A percentile compares a stretch with the other conserved stretches of the same genome.
Evolutionary conservation across 2,113 vertebrate species (phyloP).

Genomic region (Leptocoma aspasia): DNA sequence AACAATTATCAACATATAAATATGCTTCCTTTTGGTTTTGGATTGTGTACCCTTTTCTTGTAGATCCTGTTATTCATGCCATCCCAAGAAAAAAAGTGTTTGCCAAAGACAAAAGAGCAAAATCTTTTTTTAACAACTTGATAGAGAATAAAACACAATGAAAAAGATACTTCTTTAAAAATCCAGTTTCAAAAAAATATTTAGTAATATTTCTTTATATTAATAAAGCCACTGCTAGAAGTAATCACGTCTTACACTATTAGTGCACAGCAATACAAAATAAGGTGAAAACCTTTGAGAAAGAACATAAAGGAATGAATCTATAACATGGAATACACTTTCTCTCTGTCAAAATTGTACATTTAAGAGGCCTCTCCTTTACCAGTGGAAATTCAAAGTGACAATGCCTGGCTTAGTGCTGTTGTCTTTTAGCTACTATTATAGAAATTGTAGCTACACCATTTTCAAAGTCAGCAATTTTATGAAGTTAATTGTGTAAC

Average conservation of each 20-base stretch:
- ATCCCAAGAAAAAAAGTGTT: neutral
- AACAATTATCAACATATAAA: neutral
- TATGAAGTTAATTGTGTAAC: constrained; percentile 7
- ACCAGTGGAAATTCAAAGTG: neutral
- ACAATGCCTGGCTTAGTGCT: neutral
- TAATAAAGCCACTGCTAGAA: neutral
- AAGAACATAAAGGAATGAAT: neutral
- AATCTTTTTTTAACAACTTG: neutral
- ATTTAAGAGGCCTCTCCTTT: neutral
- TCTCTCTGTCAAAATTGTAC: neutral
- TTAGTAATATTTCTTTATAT: neutral
- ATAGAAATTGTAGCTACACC: neutral
- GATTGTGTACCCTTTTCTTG: neutral
- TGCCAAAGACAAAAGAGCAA: neutral
- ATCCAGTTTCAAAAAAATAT: neutral
- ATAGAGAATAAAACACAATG: neutral
- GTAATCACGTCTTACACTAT: neutral
- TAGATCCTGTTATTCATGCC: neutral
- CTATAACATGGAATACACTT: neutral
- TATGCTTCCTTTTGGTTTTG: neutral
- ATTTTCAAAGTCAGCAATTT: constrained; percentile 16
- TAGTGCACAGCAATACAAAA: neutral
- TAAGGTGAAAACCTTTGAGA: neutral
- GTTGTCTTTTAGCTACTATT: neutral
- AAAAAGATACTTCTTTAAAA: neutral